Evolutionary conservation across 2,888 invertebrate species (phyloP).

Genomic region (Buathra laborator): DNA sequence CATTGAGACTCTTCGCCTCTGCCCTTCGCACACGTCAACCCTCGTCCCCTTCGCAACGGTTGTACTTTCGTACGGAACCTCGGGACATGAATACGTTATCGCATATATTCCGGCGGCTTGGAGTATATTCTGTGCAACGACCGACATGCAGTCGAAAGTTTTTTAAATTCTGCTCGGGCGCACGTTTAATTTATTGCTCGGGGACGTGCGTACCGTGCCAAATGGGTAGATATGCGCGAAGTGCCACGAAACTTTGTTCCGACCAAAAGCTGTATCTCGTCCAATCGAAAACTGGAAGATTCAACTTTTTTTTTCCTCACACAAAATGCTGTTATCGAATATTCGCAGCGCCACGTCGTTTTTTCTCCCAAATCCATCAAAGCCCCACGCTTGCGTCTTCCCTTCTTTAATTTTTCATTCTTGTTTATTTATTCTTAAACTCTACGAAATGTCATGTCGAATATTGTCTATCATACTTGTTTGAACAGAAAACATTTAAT

Average conservation of each 20-base stretch:
- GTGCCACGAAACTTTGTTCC: not conserved
- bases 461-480: not conserved
- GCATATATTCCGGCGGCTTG: constrained; percentile 38
- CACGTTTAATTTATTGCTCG: constrained; percentile 52
- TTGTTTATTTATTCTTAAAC: no score
- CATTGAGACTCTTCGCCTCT: constrained; percentile 30
- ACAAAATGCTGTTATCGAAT: constrained; percentile 12
- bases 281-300: constrained; percentile 22
- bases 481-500: not conserved
- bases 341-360: not conserved
- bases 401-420: not conserved
- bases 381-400: not conserved
- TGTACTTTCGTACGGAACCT: constrained; percentile 16
- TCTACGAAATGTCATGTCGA: not conserved
- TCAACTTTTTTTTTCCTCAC: not conserved
- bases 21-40: constrained; percentile 2
- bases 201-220: not conserved
- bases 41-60: constrained; percentile 14
- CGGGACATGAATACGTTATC: constrained; percentile 55
- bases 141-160: constrained; percentile 19
- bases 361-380: not conserved
- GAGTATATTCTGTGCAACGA: constrained; percentile 22
- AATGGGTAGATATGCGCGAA: not conserved
- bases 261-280: not conserved
- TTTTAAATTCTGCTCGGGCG: constrained; percentile 48